These are phyloP conservation scores for Diphyllodes magnificus DNA, from an alignment of 2,113 vertebrate species.

Conservation along the genomic window DNA sequence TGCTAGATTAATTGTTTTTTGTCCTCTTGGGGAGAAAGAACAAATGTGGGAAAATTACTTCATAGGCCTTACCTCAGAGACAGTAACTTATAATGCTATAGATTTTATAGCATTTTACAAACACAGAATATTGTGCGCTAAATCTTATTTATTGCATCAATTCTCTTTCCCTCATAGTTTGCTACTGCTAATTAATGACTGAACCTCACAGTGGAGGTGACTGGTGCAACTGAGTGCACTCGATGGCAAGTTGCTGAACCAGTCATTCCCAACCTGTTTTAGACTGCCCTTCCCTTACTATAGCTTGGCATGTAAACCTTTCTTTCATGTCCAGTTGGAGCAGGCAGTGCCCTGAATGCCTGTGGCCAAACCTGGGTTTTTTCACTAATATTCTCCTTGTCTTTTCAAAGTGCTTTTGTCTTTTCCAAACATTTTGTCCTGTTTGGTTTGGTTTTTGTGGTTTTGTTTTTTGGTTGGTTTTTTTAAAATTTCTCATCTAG, in stretches of 20 bases:
- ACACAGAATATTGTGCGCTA: not conserved
- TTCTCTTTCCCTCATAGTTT: not conserved
- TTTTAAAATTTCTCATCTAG: not conserved
- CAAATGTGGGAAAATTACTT: not conserved
- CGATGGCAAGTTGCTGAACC: not conserved
- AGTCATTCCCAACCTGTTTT: not conserved
- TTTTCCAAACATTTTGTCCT: not conserved
- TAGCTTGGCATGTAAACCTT: not conserved
- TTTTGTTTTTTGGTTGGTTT: not conserved
- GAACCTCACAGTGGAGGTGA: not conserved
- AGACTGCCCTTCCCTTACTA: not conserved
- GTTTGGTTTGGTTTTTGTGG: not conserved
- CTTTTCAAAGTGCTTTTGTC: not conserved
- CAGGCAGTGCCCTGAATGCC: not conserved
- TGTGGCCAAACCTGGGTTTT: not conserved
- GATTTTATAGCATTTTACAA: constrained; percentile 37
- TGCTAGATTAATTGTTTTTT: constrained; percentile 2
- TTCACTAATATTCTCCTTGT: not conserved
- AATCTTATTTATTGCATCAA: constrained; percentile 26
- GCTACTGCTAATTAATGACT: constrained; percentile 12
- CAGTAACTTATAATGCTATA: not conserved
- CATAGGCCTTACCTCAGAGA: not conserved
- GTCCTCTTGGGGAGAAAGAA: not conserved
- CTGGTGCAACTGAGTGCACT: not conserved
- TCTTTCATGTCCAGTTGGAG: not conserved